Base-by-base conservation (phyloP, 1,140 invertebrate species). In the Vollenhovia emeryi region DNA sequence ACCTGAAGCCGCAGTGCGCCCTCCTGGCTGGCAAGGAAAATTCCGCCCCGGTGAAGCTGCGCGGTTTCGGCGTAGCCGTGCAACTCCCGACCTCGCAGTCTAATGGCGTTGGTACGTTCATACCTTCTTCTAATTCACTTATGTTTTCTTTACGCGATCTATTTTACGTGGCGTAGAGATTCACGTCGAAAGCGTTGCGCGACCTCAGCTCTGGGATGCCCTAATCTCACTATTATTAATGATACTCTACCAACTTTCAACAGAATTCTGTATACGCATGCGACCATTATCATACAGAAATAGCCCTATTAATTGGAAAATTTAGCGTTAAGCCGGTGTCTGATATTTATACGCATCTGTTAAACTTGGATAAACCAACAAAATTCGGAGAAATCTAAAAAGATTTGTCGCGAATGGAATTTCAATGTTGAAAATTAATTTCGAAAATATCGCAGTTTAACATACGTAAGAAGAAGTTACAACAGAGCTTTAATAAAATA, bases 41-140 rank as follows among this genome's bases (percentile, higher is more conserved):
- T 95, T 99, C 98, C 40, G 99, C 99, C 33, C 99, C 99, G 9
- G 98, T 99, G 86, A 99, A 99, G 95, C 95, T 99, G 36, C 98
- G 98, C 21, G 98, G 99, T n/a, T 99, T 99, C 93, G 98, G 99
- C 15, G 98, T 99, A 45, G 99, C 99, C 24, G 97, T 99, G 57
- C 98, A 99, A 93, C 95, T 99, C 84, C 97, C 97, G 11, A 96
- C 97, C 24, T 97, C 97, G 13, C 96, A 97, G 90, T 96, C 97
- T 86, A 97, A 97, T 87, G 96, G 96, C 83, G 96, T 97, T 92
- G 97, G 97, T 97, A 95, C 93, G 95, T 95, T 91, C 74, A 88
- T 48, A 43, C 33, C 33, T 86, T 52, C 69, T 84, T 85, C 74
- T 82, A 55, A 84, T 82, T 62, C 68, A 57, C 90, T 62, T 79